Evolutionary conservation across 2,113 vertebrate genomes (phyloP).

Genomic region (Tenebrosternarchus preto): DNA sequence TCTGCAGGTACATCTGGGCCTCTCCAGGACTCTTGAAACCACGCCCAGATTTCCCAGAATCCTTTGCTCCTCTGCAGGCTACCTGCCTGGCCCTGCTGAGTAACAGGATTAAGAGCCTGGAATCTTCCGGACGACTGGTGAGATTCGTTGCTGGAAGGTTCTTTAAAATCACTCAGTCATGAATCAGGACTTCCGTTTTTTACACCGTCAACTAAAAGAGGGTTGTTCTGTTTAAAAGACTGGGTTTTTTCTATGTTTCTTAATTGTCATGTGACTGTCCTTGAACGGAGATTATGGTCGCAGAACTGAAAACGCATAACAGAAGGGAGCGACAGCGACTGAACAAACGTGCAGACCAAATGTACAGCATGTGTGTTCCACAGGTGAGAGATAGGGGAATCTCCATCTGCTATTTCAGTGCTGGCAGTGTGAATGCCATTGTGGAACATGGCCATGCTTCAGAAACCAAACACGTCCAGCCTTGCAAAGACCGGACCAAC

Average conservation of each 20-base stretch:
- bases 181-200: conserved; percentile 22
- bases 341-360: not conserved
- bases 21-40: conserved; percentile 39
- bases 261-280: not conserved
- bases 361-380: not conserved
- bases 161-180: conserved; percentile 29
- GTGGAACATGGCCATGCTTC: conserved; percentile 29
- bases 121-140: conserved; percentile 38
- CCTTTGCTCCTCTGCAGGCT: conserved; percentile 39
- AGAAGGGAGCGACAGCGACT: not conserved
- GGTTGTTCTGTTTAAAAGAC: not conserved
- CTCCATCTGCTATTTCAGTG: conserved; percentile 33
- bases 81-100: conserved; percentile 38
- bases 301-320: not conserved
- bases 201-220: conserved; percentile 19
- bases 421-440: conserved; percentile 24
- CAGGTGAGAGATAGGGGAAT: conserved; percentile 25
- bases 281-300: not conserved
- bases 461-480: conserved; percentile 38
- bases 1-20: conserved; percentile 40
- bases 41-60: conserved; percentile 45
- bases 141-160: conserved; percentile 20
- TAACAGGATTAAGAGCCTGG: conserved; percentile 41
- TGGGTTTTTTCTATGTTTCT: not conserved
- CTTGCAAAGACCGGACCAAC: conserved; percentile 13